Percentiles rank a stretch among this genome's conserved stretches.
These are phyloP conservation scores for Nasonovia ribisnigri DNA, from an alignment of 2,888 invertebrate species.

Conservation along the genomic window DNA sequence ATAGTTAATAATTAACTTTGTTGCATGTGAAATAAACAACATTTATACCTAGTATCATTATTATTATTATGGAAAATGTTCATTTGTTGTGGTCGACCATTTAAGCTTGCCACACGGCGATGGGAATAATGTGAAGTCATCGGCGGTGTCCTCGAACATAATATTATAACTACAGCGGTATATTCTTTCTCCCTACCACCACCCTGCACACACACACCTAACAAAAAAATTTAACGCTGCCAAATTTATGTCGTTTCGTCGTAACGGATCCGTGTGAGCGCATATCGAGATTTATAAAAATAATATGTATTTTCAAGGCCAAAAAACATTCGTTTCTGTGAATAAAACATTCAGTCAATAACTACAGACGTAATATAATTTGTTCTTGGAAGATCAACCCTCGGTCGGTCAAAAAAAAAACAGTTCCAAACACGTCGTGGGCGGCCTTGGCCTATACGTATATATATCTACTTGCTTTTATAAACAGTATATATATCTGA, in stretches of 20 bases:
- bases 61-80: constrained; percentile 36
- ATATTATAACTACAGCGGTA: background rate
- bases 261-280: background rate
- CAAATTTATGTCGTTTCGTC: background rate
- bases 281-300: background rate
- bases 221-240: background rate
- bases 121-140: background rate
- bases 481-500: background rate
- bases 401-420: background rate
- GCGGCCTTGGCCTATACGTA: background rate
- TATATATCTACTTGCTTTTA: background rate
- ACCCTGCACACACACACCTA: background rate
- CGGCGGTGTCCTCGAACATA: background rate
- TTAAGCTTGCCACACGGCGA: background rate
- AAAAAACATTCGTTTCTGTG: background rate
- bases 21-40: constrained; percentile 58
- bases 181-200: background rate
- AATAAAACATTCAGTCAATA: background rate
- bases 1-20: constrained; percentile 18
- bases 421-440: background rate
- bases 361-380: too few species aligned
- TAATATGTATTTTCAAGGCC: background rate
- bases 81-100: background rate
- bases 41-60: constrained; percentile 12
- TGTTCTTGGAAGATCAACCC: background rate